Conservation (phyloP, 2,888 invertebrate genomes). For the Netelia virgata region DNA sequence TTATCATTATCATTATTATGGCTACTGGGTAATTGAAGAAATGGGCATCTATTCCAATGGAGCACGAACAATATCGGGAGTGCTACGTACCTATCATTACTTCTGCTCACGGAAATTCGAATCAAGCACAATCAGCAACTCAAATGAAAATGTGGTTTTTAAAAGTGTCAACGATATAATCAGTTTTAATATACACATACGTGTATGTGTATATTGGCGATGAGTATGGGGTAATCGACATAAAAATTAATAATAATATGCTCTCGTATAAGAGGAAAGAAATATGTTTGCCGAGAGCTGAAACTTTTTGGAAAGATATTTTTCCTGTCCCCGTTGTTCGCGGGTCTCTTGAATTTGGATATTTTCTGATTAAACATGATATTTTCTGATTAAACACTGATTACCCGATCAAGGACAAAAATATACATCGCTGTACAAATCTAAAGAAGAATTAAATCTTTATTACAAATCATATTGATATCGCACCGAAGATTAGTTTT, state of each 20-base stretch:
- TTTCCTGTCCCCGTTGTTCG: too few relatives aligned
- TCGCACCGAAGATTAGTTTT: background rate
- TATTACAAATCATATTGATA: background rate
- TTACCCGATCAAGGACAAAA: too few relatives aligned
- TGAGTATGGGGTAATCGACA: too few relatives aligned
- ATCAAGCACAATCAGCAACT: background rate
- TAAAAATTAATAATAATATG: background rate
- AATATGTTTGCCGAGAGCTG: background rate
- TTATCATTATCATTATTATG: slow-evolving; percentile 35
- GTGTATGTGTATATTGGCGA: too few relatives aligned
- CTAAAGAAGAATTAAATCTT: too few relatives aligned
- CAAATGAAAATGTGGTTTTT: background rate
- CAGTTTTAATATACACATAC: too few relatives aligned
- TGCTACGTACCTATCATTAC: slow-evolving; percentile 53
- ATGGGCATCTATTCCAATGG: slow-evolving; percentile 45
- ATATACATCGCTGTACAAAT: too few relatives aligned
- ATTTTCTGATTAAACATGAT: too few relatives aligned
- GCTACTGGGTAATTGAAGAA: slow-evolving; percentile 34
- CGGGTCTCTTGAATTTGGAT: too few relatives aligned
- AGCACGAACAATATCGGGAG: slow-evolving; percentile 61
- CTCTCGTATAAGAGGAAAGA: background rate
- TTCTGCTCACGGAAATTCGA: slow-evolving; percentile 8
- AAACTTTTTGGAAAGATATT: too few relatives aligned
- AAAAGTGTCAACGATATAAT: background rate
- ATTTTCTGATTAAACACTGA: too few relatives aligned